These are phyloP conservation scores for Chironomus riparius DNA, from an alignment of 2,888 invertebrate species.

Conservation along the genomic window DNA sequence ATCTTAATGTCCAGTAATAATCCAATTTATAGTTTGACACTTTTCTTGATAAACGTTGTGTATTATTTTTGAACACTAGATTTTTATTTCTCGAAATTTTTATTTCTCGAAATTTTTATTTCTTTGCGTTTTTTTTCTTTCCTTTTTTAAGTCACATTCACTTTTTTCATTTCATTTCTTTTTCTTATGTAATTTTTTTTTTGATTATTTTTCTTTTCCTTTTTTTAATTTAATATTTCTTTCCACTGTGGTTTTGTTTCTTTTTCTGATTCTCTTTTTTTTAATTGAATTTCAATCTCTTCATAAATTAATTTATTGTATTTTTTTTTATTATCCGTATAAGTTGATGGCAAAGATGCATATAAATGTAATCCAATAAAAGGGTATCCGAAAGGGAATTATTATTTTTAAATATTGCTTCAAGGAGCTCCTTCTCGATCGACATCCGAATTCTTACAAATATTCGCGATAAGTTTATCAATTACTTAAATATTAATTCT, in stretches of 20 bases:
- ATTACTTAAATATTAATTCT: constrained; percentile 11
- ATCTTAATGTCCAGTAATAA: constrained; percentile 26
- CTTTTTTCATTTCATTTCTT: neutral
- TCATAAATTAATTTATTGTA: no score
- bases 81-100: no score
- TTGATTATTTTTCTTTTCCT: neutral
- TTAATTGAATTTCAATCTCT: no score
- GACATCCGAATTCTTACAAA: constrained; percentile 18
- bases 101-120: no score
- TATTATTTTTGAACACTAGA: constrained; percentile 3
- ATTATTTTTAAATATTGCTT: neutral
- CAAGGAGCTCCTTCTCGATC: constrained; percentile 18
- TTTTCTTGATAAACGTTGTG: constrained; percentile 17
- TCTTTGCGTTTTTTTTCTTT: neutral
- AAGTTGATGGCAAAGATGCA: neutral
- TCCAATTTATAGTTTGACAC: constrained; percentile 28
- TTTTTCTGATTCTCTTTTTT: neutral
- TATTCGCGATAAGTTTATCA: constrained; percentile 23
- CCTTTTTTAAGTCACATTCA: constrained; percentile 1
- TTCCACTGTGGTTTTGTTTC: neutral
- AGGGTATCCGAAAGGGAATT: neutral
- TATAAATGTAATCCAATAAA: neutral
- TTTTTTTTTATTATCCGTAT: neutral
- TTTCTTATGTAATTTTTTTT: neutral
- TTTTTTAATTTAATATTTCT: constrained; percentile 10